phyloP scores from a whole-genome alignment of 2,888 invertebrate genomes.

The Merodon equestris region DNA sequence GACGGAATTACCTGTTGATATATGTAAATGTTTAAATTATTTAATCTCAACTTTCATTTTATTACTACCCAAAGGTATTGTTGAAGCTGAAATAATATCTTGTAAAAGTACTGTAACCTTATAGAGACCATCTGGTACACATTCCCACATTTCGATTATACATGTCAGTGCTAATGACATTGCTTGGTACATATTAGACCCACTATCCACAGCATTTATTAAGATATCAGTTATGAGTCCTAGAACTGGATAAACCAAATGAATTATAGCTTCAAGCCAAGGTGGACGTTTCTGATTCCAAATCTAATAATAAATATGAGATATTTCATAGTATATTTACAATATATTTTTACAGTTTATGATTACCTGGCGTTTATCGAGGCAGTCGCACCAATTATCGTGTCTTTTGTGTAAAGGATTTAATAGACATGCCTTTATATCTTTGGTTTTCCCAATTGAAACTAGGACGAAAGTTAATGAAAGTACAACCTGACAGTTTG shows the following conservation, averaged over 20 bases:
- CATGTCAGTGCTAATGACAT: constrained; percentile 87
- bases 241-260: constrained; percentile 83
- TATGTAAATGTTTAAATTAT: constrained; percentile 5
- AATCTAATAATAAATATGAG: constrained; percentile 82
- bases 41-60: no score
- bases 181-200: constrained; percentile 89
- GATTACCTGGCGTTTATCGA: constrained; percentile 87
- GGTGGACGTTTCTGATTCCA: constrained; percentile 90
- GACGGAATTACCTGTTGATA: constrained; percentile 82
- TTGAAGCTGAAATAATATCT: constrained; percentile 84
- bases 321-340: constrained; percentile 2
- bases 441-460: constrained; percentile 82
- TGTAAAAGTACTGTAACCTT: constrained; percentile 83
- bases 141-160: constrained; percentile 85
- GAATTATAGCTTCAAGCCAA: constrained; percentile 87
- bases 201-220: constrained; percentile 85
- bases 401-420: constrained; percentile 82
- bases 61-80: constrained; percentile 82
- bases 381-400: constrained; percentile 84
- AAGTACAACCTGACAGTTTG: constrained; percentile 82
- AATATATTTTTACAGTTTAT: no score
- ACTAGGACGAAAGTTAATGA: constrained; percentile 84
- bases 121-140: constrained; percentile 82
- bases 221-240: constrained; percentile 84
- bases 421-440: constrained; percentile 83